These are phyloP conservation scores for Nomada goodeniana DNA, from an alignment of 2,888 invertebrate species.

Conservation along the genomic window DNA sequence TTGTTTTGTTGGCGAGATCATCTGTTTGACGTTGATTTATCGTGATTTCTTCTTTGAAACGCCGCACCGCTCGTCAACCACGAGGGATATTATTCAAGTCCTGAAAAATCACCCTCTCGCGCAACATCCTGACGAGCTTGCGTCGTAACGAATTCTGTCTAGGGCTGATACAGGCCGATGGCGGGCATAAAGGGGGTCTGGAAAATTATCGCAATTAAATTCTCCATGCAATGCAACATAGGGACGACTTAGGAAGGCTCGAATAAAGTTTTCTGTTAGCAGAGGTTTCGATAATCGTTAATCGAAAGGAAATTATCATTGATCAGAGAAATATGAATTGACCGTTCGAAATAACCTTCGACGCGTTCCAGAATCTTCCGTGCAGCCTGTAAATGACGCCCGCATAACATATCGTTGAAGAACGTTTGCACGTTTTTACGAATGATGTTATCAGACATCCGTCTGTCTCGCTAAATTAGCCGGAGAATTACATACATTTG, in stretches of 20 bases:
- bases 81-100: background rate
- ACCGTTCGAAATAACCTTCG: no score
- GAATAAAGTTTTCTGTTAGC: no score
- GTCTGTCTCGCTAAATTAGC: constrained; percentile 3
- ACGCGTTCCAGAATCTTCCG: no score
- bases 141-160: constrained; percentile 1
- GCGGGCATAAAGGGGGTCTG: background rate
- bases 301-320: no score
- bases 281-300: no score
- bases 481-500: background rate
- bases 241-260: no score
- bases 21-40: constrained; percentile 69
- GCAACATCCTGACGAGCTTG: constrained; percentile 10
- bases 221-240: no score
- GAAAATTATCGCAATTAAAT: background rate
- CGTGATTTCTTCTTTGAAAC: constrained; percentile 58
- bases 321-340: no score
- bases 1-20: constrained; percentile 65
- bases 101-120: constrained; percentile 38
- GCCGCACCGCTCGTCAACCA: constrained; percentile 33
- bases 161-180: constrained; percentile 9
- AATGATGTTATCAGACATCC: background rate
- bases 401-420: no score
- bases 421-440: constrained; percentile 5
- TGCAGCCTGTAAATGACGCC: no score